phyloP scores from a whole-genome alignment of 2,113 vertebrate species.

The Varanus salvator region DNA sequence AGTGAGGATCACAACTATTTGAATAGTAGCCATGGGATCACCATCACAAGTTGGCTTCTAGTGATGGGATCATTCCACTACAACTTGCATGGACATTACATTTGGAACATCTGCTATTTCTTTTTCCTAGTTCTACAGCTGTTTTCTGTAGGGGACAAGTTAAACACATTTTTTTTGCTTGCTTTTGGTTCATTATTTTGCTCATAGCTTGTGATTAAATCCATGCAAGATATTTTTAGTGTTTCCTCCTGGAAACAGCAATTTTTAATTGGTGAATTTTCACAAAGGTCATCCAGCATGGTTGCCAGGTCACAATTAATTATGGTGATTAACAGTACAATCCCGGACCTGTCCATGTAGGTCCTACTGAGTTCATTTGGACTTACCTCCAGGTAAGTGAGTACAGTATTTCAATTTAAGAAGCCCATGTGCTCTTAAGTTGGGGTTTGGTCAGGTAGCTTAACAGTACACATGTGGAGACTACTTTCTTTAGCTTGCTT shows the following conservation, averaged over 20 bases:
- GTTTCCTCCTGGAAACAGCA: neutral
- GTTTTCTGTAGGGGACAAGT: conserved; percentile 36
- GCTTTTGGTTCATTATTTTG: neutral
- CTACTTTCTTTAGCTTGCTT: neutral
- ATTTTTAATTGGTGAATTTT: neutral
- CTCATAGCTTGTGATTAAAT: neutral
- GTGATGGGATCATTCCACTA: neutral
- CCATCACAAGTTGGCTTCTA: no score
- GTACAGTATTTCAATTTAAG: no score
- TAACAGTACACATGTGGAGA: neutral
- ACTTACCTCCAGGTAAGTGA: neutral
- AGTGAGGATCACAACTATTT: no score
- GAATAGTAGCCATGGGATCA: no score
- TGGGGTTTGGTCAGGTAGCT: neutral
- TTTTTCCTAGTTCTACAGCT: conserved; percentile 39
- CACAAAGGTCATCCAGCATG: neutral
- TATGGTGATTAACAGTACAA: neutral
- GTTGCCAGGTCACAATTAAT: neutral
- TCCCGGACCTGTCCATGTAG: neutral
- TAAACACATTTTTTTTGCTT: neutral
- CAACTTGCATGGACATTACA: neutral
- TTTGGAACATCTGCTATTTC: conserved; percentile 36
- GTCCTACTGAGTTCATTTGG: neutral
- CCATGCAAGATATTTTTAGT: neutral
- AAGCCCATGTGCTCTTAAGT: neutral